phyloP scores from a whole-genome alignment of 1,140 invertebrate species.

The Cydia pomonella region DNA sequence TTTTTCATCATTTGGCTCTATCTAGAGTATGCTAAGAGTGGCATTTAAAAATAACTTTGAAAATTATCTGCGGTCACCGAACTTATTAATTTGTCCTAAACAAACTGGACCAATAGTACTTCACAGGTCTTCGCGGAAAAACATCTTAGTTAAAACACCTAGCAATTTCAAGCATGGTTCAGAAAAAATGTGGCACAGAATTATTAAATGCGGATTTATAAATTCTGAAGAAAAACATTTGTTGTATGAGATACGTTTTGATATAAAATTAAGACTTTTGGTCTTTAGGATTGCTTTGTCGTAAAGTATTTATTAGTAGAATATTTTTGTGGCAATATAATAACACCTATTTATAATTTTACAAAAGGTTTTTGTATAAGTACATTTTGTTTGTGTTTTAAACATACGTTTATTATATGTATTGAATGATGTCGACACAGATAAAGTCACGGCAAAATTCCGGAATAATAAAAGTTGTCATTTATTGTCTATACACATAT shows the following conservation, averaged over 20 bases:
- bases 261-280: no score
- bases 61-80: background rate
- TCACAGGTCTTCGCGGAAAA: background rate
- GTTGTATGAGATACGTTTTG: background rate
- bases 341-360: no score
- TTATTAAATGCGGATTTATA: background rate
- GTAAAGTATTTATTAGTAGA: no score
- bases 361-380: no score
- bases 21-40: no score
- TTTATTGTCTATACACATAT: conserved; percentile 13
- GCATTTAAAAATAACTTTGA: background rate
- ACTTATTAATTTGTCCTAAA: conserved; percentile 14
- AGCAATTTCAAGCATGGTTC: background rate
- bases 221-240: background rate
- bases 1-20: no score
- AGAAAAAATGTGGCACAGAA: background rate
- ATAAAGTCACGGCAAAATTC: conserved; percentile 7
- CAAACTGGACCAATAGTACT: conserved; percentile 3
- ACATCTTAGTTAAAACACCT: background rate
- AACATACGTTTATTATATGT: background rate
- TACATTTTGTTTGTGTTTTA: no score
- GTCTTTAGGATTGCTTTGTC: no score
- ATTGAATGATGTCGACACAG: background rate
- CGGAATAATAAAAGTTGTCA: conserved; percentile 3
- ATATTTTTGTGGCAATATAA: no score